Evolutionary conservation across 2,113 vertebrate genomes (phyloP).

Genomic region (Laterallus jamaicensis): DNA sequence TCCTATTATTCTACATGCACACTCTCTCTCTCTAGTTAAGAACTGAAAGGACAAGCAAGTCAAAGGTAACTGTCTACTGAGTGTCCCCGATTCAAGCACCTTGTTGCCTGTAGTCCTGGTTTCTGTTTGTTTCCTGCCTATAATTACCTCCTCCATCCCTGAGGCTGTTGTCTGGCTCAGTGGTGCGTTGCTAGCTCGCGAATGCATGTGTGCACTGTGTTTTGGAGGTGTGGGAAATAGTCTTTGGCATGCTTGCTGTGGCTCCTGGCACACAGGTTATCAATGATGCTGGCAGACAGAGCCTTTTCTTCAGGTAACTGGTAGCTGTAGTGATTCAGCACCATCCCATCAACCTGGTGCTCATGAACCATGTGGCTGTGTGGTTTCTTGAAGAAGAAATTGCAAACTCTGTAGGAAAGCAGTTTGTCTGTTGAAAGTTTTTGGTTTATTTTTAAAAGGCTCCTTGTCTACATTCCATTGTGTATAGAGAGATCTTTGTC

Average conservation of each 20-base stretch:
- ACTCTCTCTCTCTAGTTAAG: slow-evolving; percentile 90
- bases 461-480: background rate
- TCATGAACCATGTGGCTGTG: background rate
- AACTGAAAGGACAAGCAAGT: slow-evolving; percentile 89
- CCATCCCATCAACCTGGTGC: background rate
- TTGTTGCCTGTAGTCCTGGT: slow-evolving; percentile 1
- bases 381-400: background rate
- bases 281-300: background rate
- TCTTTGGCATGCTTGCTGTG: slow-evolving; percentile 29
- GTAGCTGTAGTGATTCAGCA: background rate
- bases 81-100: background rate
- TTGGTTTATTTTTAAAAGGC: background rate
- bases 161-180: background rate
- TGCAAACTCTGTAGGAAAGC: background rate
- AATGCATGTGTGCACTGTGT: slow-evolving; percentile 31
- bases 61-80: slow-evolving; percentile 85
- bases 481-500: background rate
- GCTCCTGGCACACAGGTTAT: background rate
- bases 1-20: slow-evolving; percentile 81
- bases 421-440: background rate
- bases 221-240: background rate
- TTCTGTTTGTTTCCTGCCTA: background rate
- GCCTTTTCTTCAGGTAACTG: background rate
- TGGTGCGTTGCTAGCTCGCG: background rate
- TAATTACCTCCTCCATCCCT: background rate